Evolutionary conservation across 2,113 vertebrate genomes (phyloP).

Genomic region (Hiodon tergisus): DNA sequence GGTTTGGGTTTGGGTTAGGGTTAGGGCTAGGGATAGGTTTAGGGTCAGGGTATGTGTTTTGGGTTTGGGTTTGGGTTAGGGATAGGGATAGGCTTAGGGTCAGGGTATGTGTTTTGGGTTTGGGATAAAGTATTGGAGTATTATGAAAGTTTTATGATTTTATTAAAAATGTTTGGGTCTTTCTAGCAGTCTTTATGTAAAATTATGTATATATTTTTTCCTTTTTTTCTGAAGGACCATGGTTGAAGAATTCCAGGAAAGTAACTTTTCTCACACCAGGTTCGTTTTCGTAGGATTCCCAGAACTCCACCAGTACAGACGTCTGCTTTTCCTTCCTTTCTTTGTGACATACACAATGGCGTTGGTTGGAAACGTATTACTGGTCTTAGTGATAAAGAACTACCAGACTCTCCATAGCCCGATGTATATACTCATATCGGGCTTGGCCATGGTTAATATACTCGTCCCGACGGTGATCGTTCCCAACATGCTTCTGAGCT

Average conservation of each 20-base stretch:
- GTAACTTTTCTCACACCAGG: conserved; percentile 51
- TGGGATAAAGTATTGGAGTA: background rate
- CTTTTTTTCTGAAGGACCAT: conserved; percentile 29
- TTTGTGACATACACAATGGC: conserved; percentile 36
- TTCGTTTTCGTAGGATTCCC: conserved; percentile 59
- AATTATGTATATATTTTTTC: background rate
- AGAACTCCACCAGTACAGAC: conserved; percentile 37
- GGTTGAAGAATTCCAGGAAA: conserved; percentile 28
- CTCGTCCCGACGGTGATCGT: conserved; percentile 47
- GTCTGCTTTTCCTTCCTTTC: conserved; percentile 50
- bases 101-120: background rate
- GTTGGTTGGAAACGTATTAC: conserved; percentile 51
- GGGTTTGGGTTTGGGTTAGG: background rate
- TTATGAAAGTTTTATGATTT: no score
- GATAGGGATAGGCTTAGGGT: background rate
- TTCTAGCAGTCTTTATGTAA: no score
- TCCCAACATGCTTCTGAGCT: conserved; percentile 54
- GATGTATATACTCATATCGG: conserved; percentile 64
- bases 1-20: background rate
- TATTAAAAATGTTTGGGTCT: no score
- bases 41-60: background rate
- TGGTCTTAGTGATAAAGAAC: conserved; percentile 44
- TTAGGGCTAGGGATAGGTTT: background rate
- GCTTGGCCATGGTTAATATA: conserved; percentile 57
- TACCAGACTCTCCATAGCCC: conserved; percentile 55